Conservation (phyloP, 2,797 vertebrate species). For the Jordanella pulchra region DNA sequence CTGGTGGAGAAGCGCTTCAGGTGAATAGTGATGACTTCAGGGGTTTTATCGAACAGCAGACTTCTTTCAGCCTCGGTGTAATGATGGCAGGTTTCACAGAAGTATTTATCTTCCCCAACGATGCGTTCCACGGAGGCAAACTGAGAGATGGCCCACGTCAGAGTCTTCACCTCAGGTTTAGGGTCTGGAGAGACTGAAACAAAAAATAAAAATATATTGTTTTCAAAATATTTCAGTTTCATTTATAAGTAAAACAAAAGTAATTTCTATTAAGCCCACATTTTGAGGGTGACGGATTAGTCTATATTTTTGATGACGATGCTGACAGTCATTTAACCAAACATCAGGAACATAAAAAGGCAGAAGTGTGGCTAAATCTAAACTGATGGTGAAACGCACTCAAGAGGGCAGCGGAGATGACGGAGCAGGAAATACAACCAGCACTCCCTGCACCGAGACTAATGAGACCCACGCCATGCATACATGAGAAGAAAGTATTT, state of each 20-base stretch:
- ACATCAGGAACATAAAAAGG: too few species aligned
- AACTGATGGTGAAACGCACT: too few species aligned
- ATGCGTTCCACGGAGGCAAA: conserved; percentile 98
- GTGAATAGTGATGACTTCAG: conserved; percentile 96
- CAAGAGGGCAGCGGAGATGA: too few species aligned
- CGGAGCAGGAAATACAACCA: too few species aligned
- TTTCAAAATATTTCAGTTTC: background rate
- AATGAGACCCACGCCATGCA: too few species aligned
- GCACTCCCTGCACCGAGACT: too few species aligned
- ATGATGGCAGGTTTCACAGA: conserved; percentile 96
- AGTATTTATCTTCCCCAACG: conserved; percentile 97
- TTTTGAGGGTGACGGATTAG: too few species aligned
- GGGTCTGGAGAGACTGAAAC: conserved; percentile 94
- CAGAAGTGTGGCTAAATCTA: too few species aligned
- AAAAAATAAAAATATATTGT: too few species aligned
- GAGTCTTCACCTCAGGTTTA: conserved; percentile 91
- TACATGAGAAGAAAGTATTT: too few species aligned
- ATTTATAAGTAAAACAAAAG: background rate
- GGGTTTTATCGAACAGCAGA: conserved; percentile 96
- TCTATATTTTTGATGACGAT: too few species aligned
- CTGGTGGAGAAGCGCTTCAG: conserved; percentile 98
- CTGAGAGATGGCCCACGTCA: conserved; percentile 96
- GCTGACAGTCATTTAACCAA: too few species aligned
- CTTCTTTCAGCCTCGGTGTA: conserved; percentile 97
- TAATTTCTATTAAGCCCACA: background rate